Percentiles rank a stretch among this genome's conserved stretches.
These are phyloP conservation scores for Myotis findleyi DNA, from an alignment of 2,797 vertebrate genomes.

Conservation along the genomic window DNA sequence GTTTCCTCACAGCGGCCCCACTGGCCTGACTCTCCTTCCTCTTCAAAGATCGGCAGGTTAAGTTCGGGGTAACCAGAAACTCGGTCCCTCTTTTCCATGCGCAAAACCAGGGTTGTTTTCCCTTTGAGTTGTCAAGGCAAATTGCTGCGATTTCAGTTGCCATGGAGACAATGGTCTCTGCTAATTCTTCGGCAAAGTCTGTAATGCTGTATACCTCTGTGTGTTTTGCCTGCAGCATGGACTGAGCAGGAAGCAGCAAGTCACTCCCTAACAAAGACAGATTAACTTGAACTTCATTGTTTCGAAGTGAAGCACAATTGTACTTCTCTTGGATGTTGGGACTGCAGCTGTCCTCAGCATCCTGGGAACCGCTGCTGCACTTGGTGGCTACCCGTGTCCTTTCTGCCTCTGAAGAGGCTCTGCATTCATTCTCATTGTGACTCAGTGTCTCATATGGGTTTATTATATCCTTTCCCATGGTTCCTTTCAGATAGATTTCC, in stretches of 20 bases:
- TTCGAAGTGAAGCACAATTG: conserved; percentile 58
- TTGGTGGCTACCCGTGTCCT: conserved; percentile 66
- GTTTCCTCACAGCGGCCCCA: conserved; percentile 91
- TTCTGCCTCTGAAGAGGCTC: conserved; percentile 76
- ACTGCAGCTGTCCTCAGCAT: conserved; percentile 67
- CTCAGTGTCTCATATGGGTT: conserved; percentile 79
- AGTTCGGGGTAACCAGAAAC: conserved; percentile 88
- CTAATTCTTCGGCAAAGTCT: conserved; percentile 97
- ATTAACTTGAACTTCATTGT: conserved; percentile 84
- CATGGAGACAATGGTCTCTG: conserved; percentile 98
- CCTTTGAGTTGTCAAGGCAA: conserved; percentile 97
- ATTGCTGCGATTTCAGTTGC: conserved; percentile 99
- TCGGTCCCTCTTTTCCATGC: conserved; percentile 92
- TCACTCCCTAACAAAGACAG: conserved; percentile 86
- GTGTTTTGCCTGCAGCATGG: conserved; percentile 87
- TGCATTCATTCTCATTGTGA: conserved; percentile 75
- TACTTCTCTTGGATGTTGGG: conserved; percentile 77
- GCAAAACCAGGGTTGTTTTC: conserved; percentile 99
- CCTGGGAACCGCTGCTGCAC: conserved; percentile 83
- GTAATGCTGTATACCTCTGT: conserved; percentile 91
- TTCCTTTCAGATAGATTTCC: conserved; percentile 82
- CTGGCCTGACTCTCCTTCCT: conserved; percentile 91
- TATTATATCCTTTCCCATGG: conserved; percentile 84
- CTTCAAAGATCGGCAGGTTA: conserved; percentile 91
- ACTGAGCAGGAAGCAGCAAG: conserved; percentile 79